Evolutionary conservation across 2,888 invertebrate species (phyloP).

Genomic region (Kuschelorhynchus macadamiae): DNA sequence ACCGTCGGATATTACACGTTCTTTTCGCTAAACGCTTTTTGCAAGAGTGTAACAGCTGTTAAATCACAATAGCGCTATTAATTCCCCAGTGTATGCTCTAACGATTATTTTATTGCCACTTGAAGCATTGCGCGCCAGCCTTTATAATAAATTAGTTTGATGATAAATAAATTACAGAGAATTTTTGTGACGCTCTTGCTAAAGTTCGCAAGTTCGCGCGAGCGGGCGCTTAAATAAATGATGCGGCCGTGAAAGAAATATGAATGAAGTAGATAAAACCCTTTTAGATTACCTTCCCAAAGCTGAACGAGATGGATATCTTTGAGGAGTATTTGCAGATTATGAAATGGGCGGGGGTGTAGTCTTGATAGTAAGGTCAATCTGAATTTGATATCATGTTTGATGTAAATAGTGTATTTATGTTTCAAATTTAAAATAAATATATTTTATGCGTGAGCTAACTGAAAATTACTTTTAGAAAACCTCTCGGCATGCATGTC

Average conservation of each 20-base stretch:
- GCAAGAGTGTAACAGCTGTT: slow-evolving; percentile 8
- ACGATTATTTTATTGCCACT: slow-evolving; percentile 45
- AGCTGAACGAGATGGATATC: slow-evolving; percentile 38
- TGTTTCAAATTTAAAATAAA: too few relatives aligned
- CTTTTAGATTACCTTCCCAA: slow-evolving; percentile 43
- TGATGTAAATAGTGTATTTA: too few relatives aligned
- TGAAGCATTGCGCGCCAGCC: slow-evolving; percentile 31
- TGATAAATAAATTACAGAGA: slow-evolving; percentile 46
- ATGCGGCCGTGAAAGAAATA: slow-evolving; percentile 48
- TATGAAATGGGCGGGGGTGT: background rate
- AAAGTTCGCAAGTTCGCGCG: slow-evolving; percentile 44
- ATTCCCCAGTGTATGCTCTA: slow-evolving; percentile 32
- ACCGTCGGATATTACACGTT: background rate
- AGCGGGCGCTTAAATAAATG: slow-evolving; percentile 42
- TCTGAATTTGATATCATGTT: too few relatives aligned
- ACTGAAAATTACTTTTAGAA: too few relatives aligned
- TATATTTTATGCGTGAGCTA: too few relatives aligned
- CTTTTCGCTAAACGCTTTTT: slow-evolving; percentile 2
- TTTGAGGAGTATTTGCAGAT: slow-evolving; percentile 12
- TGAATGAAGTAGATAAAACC: slow-evolving; percentile 48
- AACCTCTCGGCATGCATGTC: too few relatives aligned
- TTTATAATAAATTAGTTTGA: slow-evolving; percentile 45
- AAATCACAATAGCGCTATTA: slow-evolving; percentile 31
- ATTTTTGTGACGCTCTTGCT: slow-evolving; percentile 39
- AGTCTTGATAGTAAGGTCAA: too few relatives aligned